Evolutionary conservation across 2,113 vertebrate genomes (phyloP), one percentile per base, ranked within the genome.

Genomic region (Anolis sagrei): DNA sequence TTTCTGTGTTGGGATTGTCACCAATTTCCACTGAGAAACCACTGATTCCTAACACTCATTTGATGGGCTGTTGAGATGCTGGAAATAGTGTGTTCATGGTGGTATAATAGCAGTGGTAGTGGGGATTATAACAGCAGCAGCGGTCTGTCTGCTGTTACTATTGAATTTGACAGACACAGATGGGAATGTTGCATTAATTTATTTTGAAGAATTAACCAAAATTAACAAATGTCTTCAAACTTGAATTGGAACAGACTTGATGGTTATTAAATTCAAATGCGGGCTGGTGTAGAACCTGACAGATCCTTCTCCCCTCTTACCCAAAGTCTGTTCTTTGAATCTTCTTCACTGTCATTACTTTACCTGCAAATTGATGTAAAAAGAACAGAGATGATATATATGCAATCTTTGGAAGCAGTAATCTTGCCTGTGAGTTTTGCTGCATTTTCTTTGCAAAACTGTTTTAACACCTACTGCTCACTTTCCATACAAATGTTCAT

Each of bases 401-500:
- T 58, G 2, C 11, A 27, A 48, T 13, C 51, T 54, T 34, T 5
- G 23, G 69, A 32, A 73, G 62, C 16, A 54, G 14, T 66, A 14
- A 39, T 36, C 2, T 54, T 49, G 66, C 72, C 77, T 19, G 70
- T 6, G 0, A 85, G 21, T 14, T 18, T 81, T 8, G 21, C 2
- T 72, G 83, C 34, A 4, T 66, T 3, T 48, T 51, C 23, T 79
- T 64, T n/a, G n/a, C 75, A 18, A 51, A 83, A 92, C 66, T 25
- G 32, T 1, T 78, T 39, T 86, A 64, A 48, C 13, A 61, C 76
- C 87, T 25, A 58, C 61, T 69, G 72, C 48, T 81, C 62, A 69
- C 2, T 81, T 62, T 82, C 58, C 16, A 76, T 36, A 54, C 83
- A 88, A 86, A 84, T 64, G 84, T 89, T 87, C 29, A 69, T 89